Evolutionary conservation across 1,140 invertebrate genomes (phyloP), one percentile per base, ranked within the genome.

Genomic region (Diabrotica virgifera): DNA sequence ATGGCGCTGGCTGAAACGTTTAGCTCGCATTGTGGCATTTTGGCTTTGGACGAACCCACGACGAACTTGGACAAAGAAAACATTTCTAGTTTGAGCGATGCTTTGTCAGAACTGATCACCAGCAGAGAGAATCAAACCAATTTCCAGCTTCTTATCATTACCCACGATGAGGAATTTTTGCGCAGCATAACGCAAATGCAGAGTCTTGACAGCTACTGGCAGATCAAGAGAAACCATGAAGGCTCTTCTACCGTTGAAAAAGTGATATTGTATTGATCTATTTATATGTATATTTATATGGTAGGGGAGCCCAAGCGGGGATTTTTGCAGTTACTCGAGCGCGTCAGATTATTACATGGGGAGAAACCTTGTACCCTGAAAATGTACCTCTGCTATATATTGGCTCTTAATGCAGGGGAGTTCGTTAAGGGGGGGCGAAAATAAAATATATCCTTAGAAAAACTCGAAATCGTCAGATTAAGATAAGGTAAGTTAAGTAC

Each of bases 31-130:
- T 99, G 97, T 81, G 95, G 95, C 11, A 91, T 99, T 62, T 80
- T 99, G 14, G 94, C 97, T 0, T 79, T 99, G 11, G 98, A 99
- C 81, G 98, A 99, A 82, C 98, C 98, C 0, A 99, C 98, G 0
- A 99, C 98, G 6, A 99, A 99, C 84, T 82, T 99, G 67, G 98
- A 99, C 81, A 81, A 87, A 59, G 87, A 89, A 58, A 99, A 99
- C 81, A 92, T 98, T 58, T 85, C 86, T 56, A 94, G 92, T 76
- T 83, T 99, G 52, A 94, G 95, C 64, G 80, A 86, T 55, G 90
- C 95, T 24, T 83, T 99, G 0, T 86, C 89, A 12, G 87, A 89
- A 64, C 86, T 92, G 68, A 85, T 91, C 1, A 82, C 85, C 60
- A 78, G 82, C 35, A 80, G 88, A 56, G 83, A 84, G 71, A 70